Evolutionary conservation across 2,113 vertebrate species (phyloP).

Genomic region (Alectura lathami): DNA sequence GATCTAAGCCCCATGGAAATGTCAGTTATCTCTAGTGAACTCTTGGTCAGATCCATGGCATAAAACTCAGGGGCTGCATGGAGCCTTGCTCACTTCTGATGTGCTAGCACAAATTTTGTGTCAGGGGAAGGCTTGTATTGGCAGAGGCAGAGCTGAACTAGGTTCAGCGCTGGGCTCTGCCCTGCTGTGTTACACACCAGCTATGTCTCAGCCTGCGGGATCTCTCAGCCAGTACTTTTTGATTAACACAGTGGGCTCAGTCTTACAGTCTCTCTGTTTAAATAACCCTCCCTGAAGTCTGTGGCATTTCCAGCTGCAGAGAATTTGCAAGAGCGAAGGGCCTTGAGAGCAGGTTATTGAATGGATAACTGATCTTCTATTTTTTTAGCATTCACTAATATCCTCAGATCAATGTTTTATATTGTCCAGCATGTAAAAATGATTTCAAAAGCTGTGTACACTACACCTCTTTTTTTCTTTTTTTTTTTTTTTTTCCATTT

Average conservation of each 20-base stretch:
- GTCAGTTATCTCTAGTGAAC: not conserved
- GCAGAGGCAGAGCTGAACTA: not conserved
- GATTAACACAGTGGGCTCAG: not conserved
- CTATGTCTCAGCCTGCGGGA: not conserved
- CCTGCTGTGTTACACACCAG: not conserved
- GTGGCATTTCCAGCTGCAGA: not conserved
- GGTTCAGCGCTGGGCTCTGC: not conserved
- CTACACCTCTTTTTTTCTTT: not conserved
- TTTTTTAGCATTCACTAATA: not conserved
- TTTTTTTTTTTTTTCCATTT: slow-evolving; percentile 19
- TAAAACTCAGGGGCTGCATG: not conserved
- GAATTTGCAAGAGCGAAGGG: not conserved
- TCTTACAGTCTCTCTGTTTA: not conserved
- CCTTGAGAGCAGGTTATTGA: not conserved
- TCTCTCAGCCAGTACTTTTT: not conserved
- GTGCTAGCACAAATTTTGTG: not conserved
- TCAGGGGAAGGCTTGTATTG: not conserved
- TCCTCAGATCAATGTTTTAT: slow-evolving; percentile 1
- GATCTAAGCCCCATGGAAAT: not conserved
- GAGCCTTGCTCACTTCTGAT: not conserved
- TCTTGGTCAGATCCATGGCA: not conserved
- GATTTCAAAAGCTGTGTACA: slow-evolving; percentile 15
- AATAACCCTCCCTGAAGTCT: not conserved
- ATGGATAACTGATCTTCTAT: not conserved
- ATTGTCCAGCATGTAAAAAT: slow-evolving; percentile 38